Conservation (phyloP, 2,797 vertebrate species). For the Crenuchus spilurus region DNA sequence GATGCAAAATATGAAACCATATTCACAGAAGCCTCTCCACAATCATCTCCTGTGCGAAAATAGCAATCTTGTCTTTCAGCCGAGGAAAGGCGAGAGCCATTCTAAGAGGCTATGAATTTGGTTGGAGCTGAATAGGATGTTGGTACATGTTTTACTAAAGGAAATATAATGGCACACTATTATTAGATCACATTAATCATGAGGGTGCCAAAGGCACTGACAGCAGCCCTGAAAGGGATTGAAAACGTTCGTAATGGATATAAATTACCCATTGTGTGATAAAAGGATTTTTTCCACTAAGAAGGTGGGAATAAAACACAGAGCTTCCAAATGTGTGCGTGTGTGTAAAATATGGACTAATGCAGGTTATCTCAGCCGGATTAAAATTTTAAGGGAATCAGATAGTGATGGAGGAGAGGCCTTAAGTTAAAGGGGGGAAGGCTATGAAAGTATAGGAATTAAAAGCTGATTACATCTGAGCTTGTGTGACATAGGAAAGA, state of each 20-base stretch:
- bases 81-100: conserved; percentile 91
- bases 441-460: conserved; percentile 58
- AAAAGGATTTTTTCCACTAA: conserved; percentile 99
- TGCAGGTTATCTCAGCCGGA: conserved; percentile 80
- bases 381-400: conserved; percentile 83
- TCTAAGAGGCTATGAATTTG: conserved; percentile 99
- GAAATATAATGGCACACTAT: conserved; percentile 99
- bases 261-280: conserved; percentile 99
- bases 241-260: conserved; percentile 99
- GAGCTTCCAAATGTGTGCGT: conserved; percentile 86
- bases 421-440: conserved; percentile 69
- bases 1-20: conserved; percentile 56
- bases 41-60: conserved; percentile 83
- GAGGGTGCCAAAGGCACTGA: conserved; percentile 99
- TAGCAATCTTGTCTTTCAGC: conserved; percentile 97
- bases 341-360: conserved; percentile 76
- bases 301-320: conserved; percentile 99
- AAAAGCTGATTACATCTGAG: conserved; percentile 58
- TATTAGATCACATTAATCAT: conserved; percentile 99
- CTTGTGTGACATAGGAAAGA: conserved; percentile 53
- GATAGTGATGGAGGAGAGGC: conserved; percentile 78
- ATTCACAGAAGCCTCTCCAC: conserved; percentile 62
- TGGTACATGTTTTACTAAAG: conserved; percentile 99
- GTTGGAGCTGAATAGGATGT: conserved; percentile 98
- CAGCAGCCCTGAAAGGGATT: conserved; percentile 99